phyloP scores from a whole-genome alignment of 2,888 invertebrate species.

The Autographa pulchrina region DNA sequence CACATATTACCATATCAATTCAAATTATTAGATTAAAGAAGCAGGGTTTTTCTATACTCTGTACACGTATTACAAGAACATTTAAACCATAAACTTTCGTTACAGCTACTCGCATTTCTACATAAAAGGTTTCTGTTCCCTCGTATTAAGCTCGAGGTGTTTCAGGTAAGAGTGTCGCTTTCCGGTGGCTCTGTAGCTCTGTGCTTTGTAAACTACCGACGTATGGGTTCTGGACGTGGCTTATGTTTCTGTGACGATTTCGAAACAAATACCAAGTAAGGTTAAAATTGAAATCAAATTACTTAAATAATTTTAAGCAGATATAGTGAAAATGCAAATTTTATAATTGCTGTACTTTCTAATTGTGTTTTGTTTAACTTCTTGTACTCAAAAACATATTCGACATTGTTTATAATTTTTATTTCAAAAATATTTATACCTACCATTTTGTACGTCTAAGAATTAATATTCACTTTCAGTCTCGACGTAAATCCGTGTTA shows the following conservation, averaged over 20 bases:
- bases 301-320: not conserved
- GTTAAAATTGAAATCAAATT: not conserved
- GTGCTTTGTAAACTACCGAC: slow-evolving; percentile 19
- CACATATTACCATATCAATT: too few species aligned
- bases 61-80: not conserved
- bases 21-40: too few species aligned
- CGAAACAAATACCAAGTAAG: too few species aligned
- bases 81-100: not conserved
- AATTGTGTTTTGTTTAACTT: too few species aligned
- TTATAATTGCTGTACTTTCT: too few species aligned
- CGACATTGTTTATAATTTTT: not conserved
- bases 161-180: slow-evolving; percentile 65
- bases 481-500: slow-evolving; percentile 3
- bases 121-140: slow-evolving; percentile 46
- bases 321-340: too few species aligned
- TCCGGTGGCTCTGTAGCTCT: slow-evolving; percentile 44
- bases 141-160: slow-evolving; percentile 64
- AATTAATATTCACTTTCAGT: slow-evolving; percentile 37
- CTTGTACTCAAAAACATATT: too few species aligned
- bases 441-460: not conserved
- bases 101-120: not conserved
- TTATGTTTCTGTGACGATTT: not conserved
- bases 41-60: not conserved
- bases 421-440: not conserved
- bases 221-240: slow-evolving; percentile 35